Conservation (phyloP, 2,797 vertebrate genomes). For the Catostomus latipinnis region DNA sequence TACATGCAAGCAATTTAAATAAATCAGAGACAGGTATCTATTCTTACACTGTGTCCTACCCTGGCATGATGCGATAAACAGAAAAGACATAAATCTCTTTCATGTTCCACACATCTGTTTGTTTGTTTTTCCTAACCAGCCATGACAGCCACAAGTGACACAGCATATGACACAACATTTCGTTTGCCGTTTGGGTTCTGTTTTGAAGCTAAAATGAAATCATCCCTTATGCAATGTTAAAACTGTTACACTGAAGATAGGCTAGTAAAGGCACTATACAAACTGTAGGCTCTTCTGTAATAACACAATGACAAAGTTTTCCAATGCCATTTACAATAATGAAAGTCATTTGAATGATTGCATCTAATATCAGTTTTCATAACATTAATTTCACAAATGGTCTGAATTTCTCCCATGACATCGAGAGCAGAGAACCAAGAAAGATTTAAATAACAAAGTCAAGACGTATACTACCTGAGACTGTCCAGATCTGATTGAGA, state of each 20-base stretch:
- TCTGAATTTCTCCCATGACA: background rate
- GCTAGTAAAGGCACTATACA: background rate
- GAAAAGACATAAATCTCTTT: too few relatives aligned
- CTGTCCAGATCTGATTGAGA: background rate
- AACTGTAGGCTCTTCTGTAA: background rate
- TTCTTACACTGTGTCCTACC: too few relatives aligned
- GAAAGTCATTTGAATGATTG: background rate
- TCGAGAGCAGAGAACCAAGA: background rate
- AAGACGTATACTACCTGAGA: background rate
- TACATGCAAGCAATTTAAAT: too few relatives aligned
- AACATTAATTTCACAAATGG: background rate
- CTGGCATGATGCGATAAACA: too few relatives aligned
- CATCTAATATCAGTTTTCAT: slow-evolving; percentile 8
- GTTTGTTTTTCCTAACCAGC: too few relatives aligned
- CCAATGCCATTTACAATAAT: background rate
- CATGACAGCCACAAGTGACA: too few relatives aligned
- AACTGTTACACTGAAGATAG: background rate
- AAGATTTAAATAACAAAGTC: background rate
- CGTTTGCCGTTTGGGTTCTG: too few relatives aligned
- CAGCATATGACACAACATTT: too few relatives aligned
- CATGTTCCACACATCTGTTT: too few relatives aligned
- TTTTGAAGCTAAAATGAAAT: background rate
- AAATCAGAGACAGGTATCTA: too few relatives aligned
- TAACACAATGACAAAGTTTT: background rate
- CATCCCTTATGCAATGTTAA: background rate